Evolutionary conservation across 2,797 vertebrate species (phyloP).

Genomic region (Pangasius djambal): DNA sequence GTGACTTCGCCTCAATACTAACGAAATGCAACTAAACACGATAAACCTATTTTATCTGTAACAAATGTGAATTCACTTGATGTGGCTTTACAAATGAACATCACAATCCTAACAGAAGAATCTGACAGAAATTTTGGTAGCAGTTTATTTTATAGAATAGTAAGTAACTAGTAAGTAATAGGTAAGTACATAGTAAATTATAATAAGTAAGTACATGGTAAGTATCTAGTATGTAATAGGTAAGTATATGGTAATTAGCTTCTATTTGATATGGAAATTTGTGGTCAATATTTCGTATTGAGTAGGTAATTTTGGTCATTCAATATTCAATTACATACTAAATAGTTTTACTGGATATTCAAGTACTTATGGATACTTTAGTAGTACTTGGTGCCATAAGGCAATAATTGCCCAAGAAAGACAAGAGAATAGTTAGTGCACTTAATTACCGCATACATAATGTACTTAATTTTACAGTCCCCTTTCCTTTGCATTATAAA

Average conservation of each 20-base stretch:
- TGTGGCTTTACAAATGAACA: background rate
- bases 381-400: background rate
- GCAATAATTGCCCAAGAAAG: background rate
- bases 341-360: background rate
- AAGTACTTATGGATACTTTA: background rate
- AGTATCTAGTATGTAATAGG: background rate
- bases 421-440: background rate
- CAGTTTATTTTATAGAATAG: background rate
- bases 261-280: background rate
- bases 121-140: background rate
- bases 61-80: background rate
- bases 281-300: background rate
- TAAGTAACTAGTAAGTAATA: background rate
- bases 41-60: no score
- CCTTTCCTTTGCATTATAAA: background rate
- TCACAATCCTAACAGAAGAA: background rate
- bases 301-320: background rate
- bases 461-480: background rate
- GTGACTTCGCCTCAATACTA: background rate
- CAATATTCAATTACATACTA: background rate
- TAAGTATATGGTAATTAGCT: background rate
- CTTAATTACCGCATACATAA: background rate
- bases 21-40: no score
- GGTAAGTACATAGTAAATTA: background rate
- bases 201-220: background rate